These are phyloP conservation scores for Gasteruption jaculator DNA, from an alignment of 2,888 invertebrate species.

Conservation along the genomic window DNA sequence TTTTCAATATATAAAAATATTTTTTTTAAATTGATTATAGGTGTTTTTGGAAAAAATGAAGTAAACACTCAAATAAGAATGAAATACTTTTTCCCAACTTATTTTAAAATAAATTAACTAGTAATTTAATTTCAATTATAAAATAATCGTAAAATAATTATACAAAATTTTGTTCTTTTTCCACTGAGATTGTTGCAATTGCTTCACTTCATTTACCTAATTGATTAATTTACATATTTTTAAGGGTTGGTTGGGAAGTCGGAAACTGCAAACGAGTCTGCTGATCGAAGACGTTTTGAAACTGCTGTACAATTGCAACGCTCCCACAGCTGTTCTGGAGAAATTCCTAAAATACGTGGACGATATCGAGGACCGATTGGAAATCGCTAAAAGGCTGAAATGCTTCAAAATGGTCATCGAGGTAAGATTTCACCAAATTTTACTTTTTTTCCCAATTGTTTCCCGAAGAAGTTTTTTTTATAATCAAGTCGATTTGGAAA, in stretches of 20 bases:
- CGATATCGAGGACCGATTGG: slow-evolving; percentile 56
- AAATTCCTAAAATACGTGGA: slow-evolving; percentile 58
- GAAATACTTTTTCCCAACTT: no score
- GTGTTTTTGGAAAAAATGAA: no score
- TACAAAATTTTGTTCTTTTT: no score
- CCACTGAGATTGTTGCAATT: no score
- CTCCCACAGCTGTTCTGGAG: slow-evolving; percentile 52
- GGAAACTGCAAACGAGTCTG: slow-evolving; percentile 50
- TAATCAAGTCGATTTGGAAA: no score
- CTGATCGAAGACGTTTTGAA: slow-evolving; percentile 53
- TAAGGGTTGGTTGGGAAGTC: slow-evolving; percentile 53
- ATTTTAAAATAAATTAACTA: no score
- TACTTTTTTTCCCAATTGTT: not conserved
- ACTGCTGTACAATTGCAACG: slow-evolving; percentile 46
- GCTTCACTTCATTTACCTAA: slow-evolving; percentile 5
- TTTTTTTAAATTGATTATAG: slow-evolving; percentile 14
- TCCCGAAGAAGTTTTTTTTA: not conserved
- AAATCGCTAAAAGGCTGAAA: slow-evolving; percentile 61
- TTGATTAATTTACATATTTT: no score
- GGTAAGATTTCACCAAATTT: slow-evolving; percentile 35
- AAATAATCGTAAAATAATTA: no score
- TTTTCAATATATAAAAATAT: not conserved
- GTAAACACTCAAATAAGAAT: no score
- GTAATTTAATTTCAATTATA: no score
- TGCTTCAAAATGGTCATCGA: slow-evolving; percentile 67